phyloP scores from a whole-genome alignment of 2,797 vertebrate species.

The Tapera naevia region DNA sequence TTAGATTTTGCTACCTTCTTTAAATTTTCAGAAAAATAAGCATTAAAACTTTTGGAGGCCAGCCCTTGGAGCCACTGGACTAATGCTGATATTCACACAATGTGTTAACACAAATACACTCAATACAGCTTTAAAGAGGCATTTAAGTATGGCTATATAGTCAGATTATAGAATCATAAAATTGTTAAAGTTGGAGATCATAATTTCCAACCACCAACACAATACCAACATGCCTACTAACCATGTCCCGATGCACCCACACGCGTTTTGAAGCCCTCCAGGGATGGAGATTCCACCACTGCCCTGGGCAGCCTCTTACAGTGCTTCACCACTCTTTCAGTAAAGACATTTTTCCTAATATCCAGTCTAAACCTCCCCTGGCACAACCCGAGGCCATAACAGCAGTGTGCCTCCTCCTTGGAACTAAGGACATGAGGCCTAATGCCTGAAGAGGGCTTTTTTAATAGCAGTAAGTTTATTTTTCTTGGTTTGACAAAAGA shows the following conservation, averaged over 20 bases:
- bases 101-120: not conserved
- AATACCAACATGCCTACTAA: no score
- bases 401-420: not conserved
- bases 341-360: no score
- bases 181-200: no score
- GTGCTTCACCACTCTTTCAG: no score
- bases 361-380: no score
- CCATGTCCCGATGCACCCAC: no score
- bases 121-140: not conserved
- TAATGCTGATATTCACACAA: conserved; percentile 13
- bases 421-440: not conserved
- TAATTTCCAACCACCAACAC: no score
- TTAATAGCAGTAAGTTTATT: not conserved
- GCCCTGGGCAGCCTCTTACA: no score
- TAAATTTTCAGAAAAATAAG: conserved; percentile 46
- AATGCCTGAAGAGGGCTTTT: not conserved
- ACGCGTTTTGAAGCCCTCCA: no score
- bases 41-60: conserved; percentile 1
- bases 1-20: conserved; percentile 34
- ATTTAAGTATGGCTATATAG: not conserved
- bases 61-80: not conserved
- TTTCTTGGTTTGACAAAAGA: not conserved
- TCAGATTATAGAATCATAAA: not conserved
- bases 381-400: not conserved
- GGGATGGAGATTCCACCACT: no score